These are phyloP conservation scores for Hafferia zeledoni DNA, from an alignment of 2,797 vertebrate species.

Conservation along the genomic window DNA sequence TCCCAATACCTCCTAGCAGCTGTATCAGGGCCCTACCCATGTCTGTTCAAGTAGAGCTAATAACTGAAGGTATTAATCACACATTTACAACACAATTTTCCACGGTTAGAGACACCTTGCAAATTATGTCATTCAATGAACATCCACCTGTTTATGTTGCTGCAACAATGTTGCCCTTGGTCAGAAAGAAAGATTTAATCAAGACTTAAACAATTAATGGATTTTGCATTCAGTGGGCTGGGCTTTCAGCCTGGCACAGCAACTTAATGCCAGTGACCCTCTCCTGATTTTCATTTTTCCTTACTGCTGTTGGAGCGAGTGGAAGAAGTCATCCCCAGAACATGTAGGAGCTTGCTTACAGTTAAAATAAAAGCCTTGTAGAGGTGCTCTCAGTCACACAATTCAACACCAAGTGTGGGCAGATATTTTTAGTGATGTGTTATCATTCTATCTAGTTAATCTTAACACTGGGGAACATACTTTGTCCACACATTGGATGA, in stretches of 20 bases:
- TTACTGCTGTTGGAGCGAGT: not conserved
- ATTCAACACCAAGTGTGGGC: not conserved
- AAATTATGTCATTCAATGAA: constrained; percentile 49
- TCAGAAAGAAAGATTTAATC: constrained; percentile 67
- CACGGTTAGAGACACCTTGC: constrained; percentile 44
- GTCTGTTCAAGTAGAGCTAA: constrained; percentile 76
- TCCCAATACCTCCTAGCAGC: constrained; percentile 60
- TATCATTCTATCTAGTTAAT: not conserved
- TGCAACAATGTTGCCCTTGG: constrained; percentile 44
- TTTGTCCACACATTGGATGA: not conserved
- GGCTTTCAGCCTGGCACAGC: constrained; percentile 49
- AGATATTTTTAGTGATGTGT: not conserved
- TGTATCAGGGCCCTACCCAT: constrained; percentile 39
- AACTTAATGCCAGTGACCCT: constrained; percentile 40
- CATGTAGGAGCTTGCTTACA: not conserved
- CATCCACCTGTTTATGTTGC: constrained; percentile 57
- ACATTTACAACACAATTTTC: constrained; percentile 64
- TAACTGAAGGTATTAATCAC: constrained; percentile 74
- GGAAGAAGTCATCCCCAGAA: not conserved
- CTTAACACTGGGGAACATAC: not conserved
- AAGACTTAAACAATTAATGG: constrained; percentile 55
- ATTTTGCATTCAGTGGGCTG: constrained; percentile 71
- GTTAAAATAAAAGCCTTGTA: not conserved
- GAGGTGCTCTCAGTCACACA: not conserved
- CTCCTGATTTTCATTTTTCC: constrained; percentile 49